Percentiles rank a stretch among this genome's conserved stretches.
Evolutionary conservation across 2,113 vertebrate genomes (phyloP).

Genomic region (Myotis lucifugus): DNA sequence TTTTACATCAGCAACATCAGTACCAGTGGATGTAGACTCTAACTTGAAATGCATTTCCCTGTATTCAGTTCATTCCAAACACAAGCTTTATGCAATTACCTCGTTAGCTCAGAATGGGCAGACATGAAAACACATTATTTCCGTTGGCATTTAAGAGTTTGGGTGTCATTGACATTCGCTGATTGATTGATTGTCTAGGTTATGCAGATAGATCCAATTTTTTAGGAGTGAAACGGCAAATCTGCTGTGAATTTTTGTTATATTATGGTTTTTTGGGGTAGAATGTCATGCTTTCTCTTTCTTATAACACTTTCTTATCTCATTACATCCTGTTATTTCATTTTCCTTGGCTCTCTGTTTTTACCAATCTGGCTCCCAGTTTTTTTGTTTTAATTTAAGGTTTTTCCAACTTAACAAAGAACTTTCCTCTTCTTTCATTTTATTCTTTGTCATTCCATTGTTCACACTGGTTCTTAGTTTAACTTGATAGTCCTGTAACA

Average conservation of each 20-base stretch:
- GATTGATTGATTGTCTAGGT: slow-evolving; percentile 20
- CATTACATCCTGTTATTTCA: slow-evolving; percentile 61
- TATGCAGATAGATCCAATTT: background rate
- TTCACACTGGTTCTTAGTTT: background rate
- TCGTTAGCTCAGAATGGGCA: slow-evolving; percentile 31
- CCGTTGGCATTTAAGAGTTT: background rate
- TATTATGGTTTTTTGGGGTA: background rate
- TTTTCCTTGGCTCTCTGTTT: slow-evolving; percentile 62
- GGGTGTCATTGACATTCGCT: slow-evolving; percentile 17
- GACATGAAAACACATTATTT: slow-evolving; percentile 18
- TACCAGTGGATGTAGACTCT: slow-evolving; percentile 17
- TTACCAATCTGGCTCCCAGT: slow-evolving; percentile 46
- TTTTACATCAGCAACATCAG: slow-evolving; percentile 48
- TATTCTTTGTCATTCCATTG: background rate
- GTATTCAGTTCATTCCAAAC: background rate
- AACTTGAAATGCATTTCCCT: slow-evolving; percentile 60
- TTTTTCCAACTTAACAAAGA: background rate
- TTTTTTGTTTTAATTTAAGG: slow-evolving; percentile 49
- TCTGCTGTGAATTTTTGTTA: slow-evolving; percentile 33
- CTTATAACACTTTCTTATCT: slow-evolving; percentile 47
- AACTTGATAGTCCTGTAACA: background rate
- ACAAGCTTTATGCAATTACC: background rate
- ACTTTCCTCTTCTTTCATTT: background rate
- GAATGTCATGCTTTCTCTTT: slow-evolving; percentile 54
- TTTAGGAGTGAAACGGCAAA: background rate